Percentiles rank a stretch among this genome's conserved stretches.
Evolutionary conservation across 2,888 invertebrate species (phyloP).

Genomic region (Hemicrepidius hirtus): DNA sequence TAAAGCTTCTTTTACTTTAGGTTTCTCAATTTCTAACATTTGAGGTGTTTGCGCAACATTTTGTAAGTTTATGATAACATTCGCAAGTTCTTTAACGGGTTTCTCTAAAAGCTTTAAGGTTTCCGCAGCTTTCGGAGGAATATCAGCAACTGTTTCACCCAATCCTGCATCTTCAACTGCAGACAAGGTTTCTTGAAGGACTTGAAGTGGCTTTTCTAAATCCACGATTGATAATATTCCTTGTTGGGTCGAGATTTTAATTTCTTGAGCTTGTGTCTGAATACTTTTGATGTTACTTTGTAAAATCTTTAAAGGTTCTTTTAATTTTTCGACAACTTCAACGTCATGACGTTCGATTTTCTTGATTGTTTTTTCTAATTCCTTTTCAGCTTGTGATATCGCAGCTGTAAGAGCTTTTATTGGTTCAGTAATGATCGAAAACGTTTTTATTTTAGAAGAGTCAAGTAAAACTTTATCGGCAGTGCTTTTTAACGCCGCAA

Average conservation of each 20-base stretch:
- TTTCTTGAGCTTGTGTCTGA: background rate
- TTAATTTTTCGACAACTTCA: slow-evolving; percentile 4
- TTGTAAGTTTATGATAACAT: slow-evolving; percentile 2
- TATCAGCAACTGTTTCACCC: background rate
- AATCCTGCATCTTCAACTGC: background rate
- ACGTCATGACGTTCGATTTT: slow-evolving; percentile 10
- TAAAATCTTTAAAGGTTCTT: slow-evolving; percentile 1
- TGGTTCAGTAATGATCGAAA: background rate
- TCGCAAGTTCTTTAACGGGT: slow-evolving; percentile 4
- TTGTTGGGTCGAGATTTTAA: slow-evolving; percentile 12
- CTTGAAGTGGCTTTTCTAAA: slow-evolving; percentile 16
- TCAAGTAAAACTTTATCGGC: background rate
- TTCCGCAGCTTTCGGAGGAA: background rate
- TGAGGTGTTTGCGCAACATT: slow-evolving; percentile 1
- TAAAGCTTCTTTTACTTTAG: slow-evolving; percentile 43
- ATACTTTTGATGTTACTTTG: slow-evolving; percentile 1
- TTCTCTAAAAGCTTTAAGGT: slow-evolving; percentile 1
- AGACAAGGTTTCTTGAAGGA: background rate
- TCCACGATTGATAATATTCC: slow-evolving; percentile 8
- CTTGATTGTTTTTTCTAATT: background rate
- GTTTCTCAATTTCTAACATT: slow-evolving; percentile 48
- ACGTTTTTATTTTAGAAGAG: background rate
- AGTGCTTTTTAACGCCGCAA: slow-evolving; percentile 39
- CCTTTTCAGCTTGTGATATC: slow-evolving; percentile 12
- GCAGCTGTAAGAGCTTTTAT: slow-evolving; percentile 15